phyloP scores from a whole-genome alignment of 1,140 invertebrate genomes.

The Himalopsyche phryganea region DNA sequence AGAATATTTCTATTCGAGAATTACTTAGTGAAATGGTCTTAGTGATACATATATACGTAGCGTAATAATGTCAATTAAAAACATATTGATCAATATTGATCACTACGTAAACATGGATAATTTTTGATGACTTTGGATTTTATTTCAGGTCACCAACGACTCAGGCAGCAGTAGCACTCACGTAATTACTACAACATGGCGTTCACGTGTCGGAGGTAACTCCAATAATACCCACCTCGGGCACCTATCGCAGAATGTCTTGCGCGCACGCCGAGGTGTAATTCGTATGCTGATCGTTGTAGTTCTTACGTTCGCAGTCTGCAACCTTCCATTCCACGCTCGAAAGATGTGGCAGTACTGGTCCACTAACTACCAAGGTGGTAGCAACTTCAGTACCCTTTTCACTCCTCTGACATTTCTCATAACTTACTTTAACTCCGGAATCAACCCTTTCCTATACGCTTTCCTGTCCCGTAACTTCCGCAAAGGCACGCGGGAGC shows the following conservation, averaged over 20 bases:
- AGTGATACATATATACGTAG: too few species aligned
- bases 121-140: too few species aligned
- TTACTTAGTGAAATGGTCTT: too few species aligned
- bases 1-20: too few species aligned
- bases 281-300: constrained; percentile 80
- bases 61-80: too few species aligned
- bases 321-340: constrained; percentile 80
- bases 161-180: constrained; percentile 37
- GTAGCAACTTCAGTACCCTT: constrained; percentile 65
- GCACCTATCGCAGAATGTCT: constrained; percentile 64
- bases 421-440: constrained; percentile 80
- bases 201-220: constrained; percentile 23
- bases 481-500: constrained; percentile 65
- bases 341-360: constrained; percentile 77
- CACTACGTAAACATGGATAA: too few species aligned
- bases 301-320: constrained; percentile 77
- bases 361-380: constrained; percentile 61
- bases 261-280: constrained; percentile 65
- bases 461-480: constrained; percentile 79
- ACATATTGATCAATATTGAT: too few species aligned
- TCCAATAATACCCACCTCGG: constrained; percentile 39
- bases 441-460: constrained; percentile 80
- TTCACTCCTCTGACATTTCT: constrained; percentile 80
- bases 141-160: constrained; percentile 47
- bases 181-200: constrained; percentile 42